Evolutionary conservation across 53 echinoderm and acorn worm species (phyloP).

Genomic region (Arbacia lixula): DNA sequence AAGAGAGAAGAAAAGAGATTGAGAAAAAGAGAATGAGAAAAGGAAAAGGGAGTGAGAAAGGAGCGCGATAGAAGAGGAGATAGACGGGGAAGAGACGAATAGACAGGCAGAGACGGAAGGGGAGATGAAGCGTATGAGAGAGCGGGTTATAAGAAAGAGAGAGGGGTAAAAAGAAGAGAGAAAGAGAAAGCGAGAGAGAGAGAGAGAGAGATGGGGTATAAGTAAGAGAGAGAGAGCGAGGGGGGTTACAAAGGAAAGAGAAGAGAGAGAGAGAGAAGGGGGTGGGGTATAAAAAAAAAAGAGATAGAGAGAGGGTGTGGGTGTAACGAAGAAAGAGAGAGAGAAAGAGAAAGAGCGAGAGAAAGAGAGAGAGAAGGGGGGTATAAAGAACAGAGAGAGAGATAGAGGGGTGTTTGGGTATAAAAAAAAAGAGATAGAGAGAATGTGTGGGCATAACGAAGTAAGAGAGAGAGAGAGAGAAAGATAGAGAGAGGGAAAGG

Average conservation of each 20-base stretch:
- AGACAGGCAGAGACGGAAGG: not conserved
- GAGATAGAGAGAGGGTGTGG: not conserved
- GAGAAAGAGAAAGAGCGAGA: no score
- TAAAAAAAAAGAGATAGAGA: not conserved
- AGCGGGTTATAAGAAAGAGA: not conserved
- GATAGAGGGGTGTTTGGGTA: no score
- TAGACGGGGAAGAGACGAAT: not conserved
- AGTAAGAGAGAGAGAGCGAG: not conserved
- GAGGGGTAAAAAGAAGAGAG: no score
- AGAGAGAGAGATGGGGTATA: not conserved
- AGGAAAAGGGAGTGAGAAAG: not conserved
- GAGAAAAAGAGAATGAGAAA: not conserved
- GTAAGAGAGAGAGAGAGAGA: not conserved
- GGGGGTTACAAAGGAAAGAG: not conserved
- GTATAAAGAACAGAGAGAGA: no score
- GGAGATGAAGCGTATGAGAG: not conserved
- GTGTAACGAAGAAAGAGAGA: not conserved
- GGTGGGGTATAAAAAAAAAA: not conserved
- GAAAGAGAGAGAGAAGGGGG: no score
- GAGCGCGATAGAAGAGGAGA: not conserved
- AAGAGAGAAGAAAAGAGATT: not conserved
- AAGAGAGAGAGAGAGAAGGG: not conserved
- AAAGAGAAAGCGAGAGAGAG: not conserved
- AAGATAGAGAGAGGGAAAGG: no score
- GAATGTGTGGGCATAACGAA: not conserved